Conservation (phyloP, 2,113 vertebrate species). For the Rhinoderma darwinii region DNA sequence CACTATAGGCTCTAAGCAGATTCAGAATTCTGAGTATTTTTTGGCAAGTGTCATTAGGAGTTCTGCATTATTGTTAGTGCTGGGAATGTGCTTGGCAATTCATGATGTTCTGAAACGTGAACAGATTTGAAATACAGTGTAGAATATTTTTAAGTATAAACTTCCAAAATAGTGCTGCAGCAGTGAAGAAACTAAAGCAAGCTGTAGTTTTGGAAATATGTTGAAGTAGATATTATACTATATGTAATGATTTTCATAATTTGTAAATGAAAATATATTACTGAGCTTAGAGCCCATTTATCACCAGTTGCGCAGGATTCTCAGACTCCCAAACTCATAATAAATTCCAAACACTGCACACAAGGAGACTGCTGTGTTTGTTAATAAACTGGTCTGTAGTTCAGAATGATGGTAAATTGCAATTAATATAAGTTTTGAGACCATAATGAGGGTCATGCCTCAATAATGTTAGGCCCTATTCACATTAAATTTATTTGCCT, state of each 20-base stretch:
- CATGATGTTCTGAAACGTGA: neutral
- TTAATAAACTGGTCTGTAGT: conserved; percentile 13
- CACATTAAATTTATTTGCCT: too few species aligned
- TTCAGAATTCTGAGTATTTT: neutral
- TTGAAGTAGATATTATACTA: conserved; percentile 6
- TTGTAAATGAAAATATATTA: conserved; percentile 38
- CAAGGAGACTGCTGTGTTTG: conserved; percentile 15
- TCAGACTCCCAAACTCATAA: conserved; percentile 19
- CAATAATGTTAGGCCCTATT: too few species aligned
- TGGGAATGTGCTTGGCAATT: neutral
- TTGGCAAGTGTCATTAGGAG: too few species aligned
- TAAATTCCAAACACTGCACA: conserved; percentile 18
- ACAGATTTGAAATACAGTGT: neutral
- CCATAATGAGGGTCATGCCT: too few species aligned
- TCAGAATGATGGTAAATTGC: too few species aligned
- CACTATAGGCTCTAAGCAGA: neutral
- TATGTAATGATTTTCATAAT: conserved; percentile 10
- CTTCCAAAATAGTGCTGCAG: neutral
- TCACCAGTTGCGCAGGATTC: conserved; percentile 22
- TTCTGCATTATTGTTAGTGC: neutral
- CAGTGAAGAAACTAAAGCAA: conserved; percentile 3
- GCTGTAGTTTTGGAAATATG: conserved; percentile 15
- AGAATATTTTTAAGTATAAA: neutral
- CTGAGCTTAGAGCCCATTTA: conserved; percentile 28
- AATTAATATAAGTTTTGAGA: too few species aligned